phyloP scores from a whole-genome alignment of 2,888 invertebrate genomes.

The Phalera bucephala region DNA sequence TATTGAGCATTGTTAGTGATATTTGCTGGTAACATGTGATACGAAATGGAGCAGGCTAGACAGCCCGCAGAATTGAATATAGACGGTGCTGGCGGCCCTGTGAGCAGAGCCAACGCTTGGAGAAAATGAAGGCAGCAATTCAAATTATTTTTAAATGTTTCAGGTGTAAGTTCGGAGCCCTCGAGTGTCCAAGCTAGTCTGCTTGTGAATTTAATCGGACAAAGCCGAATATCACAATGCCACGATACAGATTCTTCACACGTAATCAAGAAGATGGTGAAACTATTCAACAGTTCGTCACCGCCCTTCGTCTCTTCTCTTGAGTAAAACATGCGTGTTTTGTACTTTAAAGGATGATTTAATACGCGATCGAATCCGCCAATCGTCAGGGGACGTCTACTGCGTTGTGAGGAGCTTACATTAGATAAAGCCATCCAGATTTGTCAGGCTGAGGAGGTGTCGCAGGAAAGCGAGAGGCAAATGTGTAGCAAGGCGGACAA shows the following conservation, averaged over 20 bases:
- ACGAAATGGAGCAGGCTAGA: too few species aligned
- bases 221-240: constrained; percentile 1
- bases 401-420: constrained; percentile 11
- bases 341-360: constrained; percentile 10
- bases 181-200: too few species aligned
- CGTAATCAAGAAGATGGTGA: too few species aligned
- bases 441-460: too few species aligned
- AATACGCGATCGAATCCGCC: constrained; percentile 14
- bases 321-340: constrained; percentile 13
- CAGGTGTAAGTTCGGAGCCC: too few species aligned
- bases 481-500: too few species aligned
- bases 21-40: too few species aligned
- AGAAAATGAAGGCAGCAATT: too few species aligned
- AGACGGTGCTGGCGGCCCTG: too few species aligned
- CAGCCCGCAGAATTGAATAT: constrained; percentile 2
- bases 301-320: constrained; percentile 8
- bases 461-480: too few species aligned
- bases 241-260: constrained; percentile 4
- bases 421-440: constrained; percentile 13
- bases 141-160: constrained; percentile 6
- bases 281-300: constrained; percentile 7
- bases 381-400: constrained; percentile 10
- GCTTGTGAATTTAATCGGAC: constrained; percentile 6
- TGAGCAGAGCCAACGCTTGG: constrained; percentile 18
- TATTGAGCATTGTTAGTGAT: too few species aligned